Evolutionary conservation across 2,888 invertebrate species (phyloP).

Genomic region (Caenorhabditis auriculariae): DNA sequence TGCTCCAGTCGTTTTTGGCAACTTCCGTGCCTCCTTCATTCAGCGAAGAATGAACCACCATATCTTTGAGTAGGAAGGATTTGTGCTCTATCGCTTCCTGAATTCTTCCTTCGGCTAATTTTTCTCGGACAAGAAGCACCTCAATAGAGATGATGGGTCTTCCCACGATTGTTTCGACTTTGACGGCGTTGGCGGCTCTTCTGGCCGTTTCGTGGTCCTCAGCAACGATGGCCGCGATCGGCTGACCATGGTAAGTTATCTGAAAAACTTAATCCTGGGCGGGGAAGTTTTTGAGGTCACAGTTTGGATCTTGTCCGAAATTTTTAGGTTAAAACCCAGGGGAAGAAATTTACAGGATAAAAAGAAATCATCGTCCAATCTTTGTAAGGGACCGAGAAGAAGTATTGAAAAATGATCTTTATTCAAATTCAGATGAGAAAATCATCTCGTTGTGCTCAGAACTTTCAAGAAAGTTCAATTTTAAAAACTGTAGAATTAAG

Average conservation of each 20-base stretch:
- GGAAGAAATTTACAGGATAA: too few relatives aligned
- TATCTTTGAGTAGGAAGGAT: constrained; percentile 74
- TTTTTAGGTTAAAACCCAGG: too few relatives aligned
- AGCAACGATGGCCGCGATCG: constrained; percentile 63
- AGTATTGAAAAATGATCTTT: too few relatives aligned
- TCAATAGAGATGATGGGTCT: constrained; percentile 83
- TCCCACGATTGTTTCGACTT: constrained; percentile 66
- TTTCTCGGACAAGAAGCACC: constrained; percentile 60
- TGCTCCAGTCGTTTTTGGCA: constrained; percentile 47
- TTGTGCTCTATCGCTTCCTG: constrained; percentile 47
- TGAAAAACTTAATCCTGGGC: constrained; percentile 59
- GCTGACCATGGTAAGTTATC: constrained; percentile 68
- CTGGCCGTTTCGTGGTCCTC: constrained; percentile 79
- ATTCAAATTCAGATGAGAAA: too few relatives aligned
- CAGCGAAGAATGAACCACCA: constrained; percentile 67
- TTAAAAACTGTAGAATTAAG: too few relatives aligned
- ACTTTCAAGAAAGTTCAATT: too few relatives aligned
- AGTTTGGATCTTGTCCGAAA: too few relatives aligned
- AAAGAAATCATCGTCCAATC: too few relatives aligned
- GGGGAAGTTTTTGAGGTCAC: too few relatives aligned
- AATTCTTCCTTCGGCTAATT: neutral
- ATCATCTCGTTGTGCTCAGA: too few relatives aligned
- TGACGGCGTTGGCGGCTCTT: constrained; percentile 78
- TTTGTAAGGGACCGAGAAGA: too few relatives aligned
- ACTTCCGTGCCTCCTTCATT: constrained; percentile 29